phyloP scores from a whole-genome alignment of 2,113 vertebrate species.

The Istiophorus platypterus region DNA sequence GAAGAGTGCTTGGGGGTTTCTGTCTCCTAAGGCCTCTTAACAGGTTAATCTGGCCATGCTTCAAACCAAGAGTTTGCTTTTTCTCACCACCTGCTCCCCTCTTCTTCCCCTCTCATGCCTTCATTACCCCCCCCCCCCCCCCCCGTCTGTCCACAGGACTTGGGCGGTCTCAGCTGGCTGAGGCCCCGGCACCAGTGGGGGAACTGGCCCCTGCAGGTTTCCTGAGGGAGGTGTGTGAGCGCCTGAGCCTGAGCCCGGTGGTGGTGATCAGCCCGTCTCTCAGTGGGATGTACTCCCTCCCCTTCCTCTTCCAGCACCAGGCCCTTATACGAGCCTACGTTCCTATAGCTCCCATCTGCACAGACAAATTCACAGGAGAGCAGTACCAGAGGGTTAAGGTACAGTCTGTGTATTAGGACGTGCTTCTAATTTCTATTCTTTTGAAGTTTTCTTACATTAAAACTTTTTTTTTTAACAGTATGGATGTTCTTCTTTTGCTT shows the following conservation, averaged over 20 bases:
- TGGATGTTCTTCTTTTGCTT: slow-evolving; percentile 14
- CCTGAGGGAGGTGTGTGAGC: slow-evolving; percentile 87
- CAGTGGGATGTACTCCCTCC: slow-evolving; percentile 97
- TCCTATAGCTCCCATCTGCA: slow-evolving; percentile 96
- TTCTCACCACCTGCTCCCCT: background rate
- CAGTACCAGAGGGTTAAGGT: slow-evolving; percentile 92
- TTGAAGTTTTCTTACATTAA: background rate
- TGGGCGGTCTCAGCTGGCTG: slow-evolving; percentile 87
- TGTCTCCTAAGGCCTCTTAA: background rate
- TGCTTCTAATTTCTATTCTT: background rate
- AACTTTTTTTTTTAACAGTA: background rate
- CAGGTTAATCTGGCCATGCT: background rate
- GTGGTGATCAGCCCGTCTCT: slow-evolving; percentile 95
- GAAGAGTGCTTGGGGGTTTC: too few species aligned
- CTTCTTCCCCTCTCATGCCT: background rate
- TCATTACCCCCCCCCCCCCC: background rate
- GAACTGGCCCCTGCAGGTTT: slow-evolving; percentile 88
- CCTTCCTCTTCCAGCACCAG: slow-evolving; percentile 89
- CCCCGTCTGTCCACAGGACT: slow-evolving; percentile 82
- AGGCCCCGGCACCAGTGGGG: slow-evolving; percentile 85
- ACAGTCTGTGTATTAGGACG: slow-evolving; percentile 17
- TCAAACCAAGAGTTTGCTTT: background rate
- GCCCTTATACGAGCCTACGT: slow-evolving; percentile 89
- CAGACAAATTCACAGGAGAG: slow-evolving; percentile 87
- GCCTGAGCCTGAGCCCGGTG: slow-evolving; percentile 83